Evolutionary conservation across 2,113 vertebrate genomes (phyloP).

Genomic region (Orthochromis malagaraziensis): DNA sequence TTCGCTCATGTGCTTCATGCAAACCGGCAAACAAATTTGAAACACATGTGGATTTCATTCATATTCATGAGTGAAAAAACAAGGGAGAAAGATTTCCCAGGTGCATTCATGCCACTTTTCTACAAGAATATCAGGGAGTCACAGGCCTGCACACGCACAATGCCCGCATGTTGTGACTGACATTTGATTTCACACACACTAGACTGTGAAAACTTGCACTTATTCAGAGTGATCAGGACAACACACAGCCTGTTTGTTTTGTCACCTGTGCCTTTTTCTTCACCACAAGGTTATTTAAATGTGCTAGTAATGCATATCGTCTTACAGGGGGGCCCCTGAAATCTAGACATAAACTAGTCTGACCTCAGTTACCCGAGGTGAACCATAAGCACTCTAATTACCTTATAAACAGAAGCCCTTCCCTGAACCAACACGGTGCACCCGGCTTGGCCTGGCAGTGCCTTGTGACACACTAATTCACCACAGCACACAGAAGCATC

Average conservation of each 20-base stretch:
- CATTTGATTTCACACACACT: not conserved
- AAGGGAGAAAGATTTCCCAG: not conserved
- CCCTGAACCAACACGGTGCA: conserved; percentile 31
- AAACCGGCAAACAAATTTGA: conserved; percentile 27
- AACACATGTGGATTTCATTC: conserved; percentile 49
- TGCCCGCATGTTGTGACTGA: not conserved
- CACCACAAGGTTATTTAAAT: conserved; percentile 43
- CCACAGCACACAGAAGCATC: not conserved
- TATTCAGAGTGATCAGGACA: conserved; percentile 8
- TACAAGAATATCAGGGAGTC: conserved; percentile 21
- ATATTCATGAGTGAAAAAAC: conserved; percentile 38
- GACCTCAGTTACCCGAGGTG: conserved; percentile 53
- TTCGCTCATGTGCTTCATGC: not conserved
- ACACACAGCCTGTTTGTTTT: conserved; percentile 40
- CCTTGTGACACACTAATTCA: not conserved
- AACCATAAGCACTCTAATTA: conserved; percentile 58
- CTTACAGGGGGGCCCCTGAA: conserved; percentile 50
- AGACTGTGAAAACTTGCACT: not conserved
- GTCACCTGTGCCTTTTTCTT: conserved; percentile 53
- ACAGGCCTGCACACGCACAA: not conserved
- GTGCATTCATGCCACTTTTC: conserved; percentile 9
- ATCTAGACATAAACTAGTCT: conserved; percentile 61
- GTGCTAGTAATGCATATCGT: conserved; percentile 43
- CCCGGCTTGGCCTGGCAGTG: not conserved
- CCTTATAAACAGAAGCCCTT: conserved; percentile 50